Conservation (phyloP, 2,113 vertebrate species). For the Chroicocephalus ridibundus region DNA sequence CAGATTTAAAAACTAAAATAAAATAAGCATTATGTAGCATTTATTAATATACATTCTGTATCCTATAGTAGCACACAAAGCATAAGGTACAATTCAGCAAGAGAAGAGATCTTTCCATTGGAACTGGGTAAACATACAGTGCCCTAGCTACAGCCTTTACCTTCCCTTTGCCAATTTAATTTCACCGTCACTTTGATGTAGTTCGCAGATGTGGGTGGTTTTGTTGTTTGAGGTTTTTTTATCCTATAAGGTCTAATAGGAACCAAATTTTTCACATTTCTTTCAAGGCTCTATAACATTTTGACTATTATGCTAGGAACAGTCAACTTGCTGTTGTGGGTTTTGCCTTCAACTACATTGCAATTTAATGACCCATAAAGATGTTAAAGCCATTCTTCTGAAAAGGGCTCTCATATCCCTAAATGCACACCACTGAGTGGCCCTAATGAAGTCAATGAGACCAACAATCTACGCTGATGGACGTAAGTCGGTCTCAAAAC, state of each 20-base stretch:
- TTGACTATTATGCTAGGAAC: neutral
- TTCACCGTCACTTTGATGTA: neutral
- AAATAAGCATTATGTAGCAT: neutral
- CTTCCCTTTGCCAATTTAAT: neutral
- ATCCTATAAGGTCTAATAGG: neutral
- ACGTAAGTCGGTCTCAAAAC: neutral
- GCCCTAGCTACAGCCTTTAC: neutral
- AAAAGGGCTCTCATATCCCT: neutral
- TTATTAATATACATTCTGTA: neutral
- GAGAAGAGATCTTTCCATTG: neutral
- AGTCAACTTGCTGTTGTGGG: neutral
- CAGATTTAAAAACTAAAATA: neutral
- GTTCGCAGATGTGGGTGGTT: neutral
- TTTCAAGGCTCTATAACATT: neutral
- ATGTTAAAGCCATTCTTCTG: neutral
- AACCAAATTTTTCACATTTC: neutral
- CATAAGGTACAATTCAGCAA: neutral
- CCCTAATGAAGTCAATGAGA: neutral
- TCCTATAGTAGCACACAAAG: neutral
- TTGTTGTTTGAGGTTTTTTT: neutral
- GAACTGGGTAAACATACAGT: neutral
- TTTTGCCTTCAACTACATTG: neutral
- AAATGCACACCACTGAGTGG: neutral
- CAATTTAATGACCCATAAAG: neutral
- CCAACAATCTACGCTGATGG: neutral